Evolutionary conservation across 1,140 invertebrate genomes (phyloP).

Genomic region (Lordiphosa clarofinis): DNA sequence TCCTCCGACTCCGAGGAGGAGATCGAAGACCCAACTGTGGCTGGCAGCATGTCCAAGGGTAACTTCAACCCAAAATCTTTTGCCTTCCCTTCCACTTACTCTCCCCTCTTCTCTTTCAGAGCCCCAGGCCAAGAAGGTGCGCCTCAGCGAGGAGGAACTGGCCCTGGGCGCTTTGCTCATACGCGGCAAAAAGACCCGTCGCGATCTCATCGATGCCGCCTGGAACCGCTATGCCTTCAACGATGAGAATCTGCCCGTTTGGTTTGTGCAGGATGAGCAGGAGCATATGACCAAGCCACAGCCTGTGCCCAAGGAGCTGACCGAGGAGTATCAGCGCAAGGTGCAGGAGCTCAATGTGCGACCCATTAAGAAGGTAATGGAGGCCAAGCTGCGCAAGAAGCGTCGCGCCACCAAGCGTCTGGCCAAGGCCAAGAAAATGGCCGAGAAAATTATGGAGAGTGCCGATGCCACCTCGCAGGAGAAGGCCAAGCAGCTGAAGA

Average conservation of each 20-base stretch:
- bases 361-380: constrained; percentile 98
- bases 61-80: background rate
- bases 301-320: constrained; percentile 88
- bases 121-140: constrained; percentile 83
- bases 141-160: constrained; percentile 91
- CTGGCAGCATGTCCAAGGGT: constrained; percentile 53
- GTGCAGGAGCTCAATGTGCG: constrained; percentile 94
- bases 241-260: constrained; percentile 94
- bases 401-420: constrained; percentile 90
- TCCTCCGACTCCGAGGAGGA: constrained; percentile 60
- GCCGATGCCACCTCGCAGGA: constrained; percentile 93
- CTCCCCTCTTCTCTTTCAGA: constrained; percentile 16
- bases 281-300: constrained; percentile 91
- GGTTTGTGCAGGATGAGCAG: constrained; percentile 97
- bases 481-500: constrained; percentile 94
- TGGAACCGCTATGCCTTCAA: constrained; percentile 96
- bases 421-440: constrained; percentile 97
- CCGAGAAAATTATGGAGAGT: constrained; percentile 94
- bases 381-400: constrained; percentile 99
- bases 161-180: constrained; percentile 92
- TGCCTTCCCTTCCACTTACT: too few relatives aligned
- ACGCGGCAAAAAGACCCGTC: constrained; percentile 90
- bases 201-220: constrained; percentile 91
- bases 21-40: constrained; percentile 23
- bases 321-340: constrained; percentile 87